Conservation (phyloP, 2,797 vertebrate species). For the Tapera naevia region DNA sequence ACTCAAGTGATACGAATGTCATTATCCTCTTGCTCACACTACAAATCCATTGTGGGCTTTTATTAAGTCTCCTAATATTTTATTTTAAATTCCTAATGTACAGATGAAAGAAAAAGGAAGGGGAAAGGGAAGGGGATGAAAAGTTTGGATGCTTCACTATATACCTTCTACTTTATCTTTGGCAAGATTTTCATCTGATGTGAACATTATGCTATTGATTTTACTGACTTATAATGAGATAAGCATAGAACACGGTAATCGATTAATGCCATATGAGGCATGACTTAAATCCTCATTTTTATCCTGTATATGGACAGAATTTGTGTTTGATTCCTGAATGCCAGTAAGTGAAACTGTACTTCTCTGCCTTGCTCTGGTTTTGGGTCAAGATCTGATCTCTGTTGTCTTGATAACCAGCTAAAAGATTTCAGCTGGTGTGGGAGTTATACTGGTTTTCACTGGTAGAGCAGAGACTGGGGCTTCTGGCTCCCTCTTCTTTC, state of each 20-base stretch:
- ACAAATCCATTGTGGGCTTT: not conserved
- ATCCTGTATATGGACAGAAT: not conserved
- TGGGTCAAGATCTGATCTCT: not conserved
- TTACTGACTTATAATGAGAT: not conserved
- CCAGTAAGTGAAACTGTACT: not conserved
- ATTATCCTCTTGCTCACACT: not conserved
- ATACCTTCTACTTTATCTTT: not conserved
- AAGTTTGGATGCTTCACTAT: not conserved
- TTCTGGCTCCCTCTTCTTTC: not conserved
- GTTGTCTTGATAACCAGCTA: not conserved
- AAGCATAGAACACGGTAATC: not conserved
- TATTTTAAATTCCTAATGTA: not conserved
- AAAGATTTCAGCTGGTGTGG: not conserved
- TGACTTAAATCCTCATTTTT: not conserved
- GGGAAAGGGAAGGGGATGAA: not conserved
- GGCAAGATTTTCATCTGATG: not conserved
- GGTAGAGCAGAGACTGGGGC: not conserved
- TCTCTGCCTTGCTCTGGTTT: not conserved
- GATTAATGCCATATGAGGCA: not conserved
- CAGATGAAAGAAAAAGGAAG: not conserved
- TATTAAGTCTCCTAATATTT: not conserved
- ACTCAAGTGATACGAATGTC: not conserved
- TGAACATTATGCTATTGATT: not conserved
- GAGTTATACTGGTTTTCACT: not conserved
- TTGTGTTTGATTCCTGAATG: not conserved